Conservation (phyloP, 2,797 vertebrate genomes). For the Cygnus olor region DNA sequence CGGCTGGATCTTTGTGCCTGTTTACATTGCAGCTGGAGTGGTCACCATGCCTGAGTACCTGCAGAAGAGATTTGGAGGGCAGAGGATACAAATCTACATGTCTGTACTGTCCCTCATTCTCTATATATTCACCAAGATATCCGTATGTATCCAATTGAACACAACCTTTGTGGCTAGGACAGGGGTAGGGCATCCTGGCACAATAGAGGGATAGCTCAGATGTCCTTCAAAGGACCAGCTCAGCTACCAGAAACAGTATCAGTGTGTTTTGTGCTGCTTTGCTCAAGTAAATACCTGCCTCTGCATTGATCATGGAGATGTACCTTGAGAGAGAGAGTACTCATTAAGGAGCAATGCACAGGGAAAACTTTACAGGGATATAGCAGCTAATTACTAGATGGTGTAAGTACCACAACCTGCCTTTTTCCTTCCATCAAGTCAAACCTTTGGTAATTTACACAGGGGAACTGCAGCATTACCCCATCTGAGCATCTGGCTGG, state of each 20-base stretch:
- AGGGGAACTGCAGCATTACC: background rate
- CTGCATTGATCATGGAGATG: background rate
- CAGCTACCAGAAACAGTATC: background rate
- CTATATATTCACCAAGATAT: constrained; percentile 96
- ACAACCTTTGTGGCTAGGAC: background rate
- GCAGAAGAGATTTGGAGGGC: constrained; percentile 92
- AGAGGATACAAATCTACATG: constrained; percentile 91
- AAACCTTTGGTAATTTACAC: background rate
- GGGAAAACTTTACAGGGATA: background rate
- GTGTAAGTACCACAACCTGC: background rate
- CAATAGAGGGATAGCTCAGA: background rate
- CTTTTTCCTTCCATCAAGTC: background rate
- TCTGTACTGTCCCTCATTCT: constrained; percentile 92
- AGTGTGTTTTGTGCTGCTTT: background rate
- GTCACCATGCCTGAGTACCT: constrained; percentile 96
- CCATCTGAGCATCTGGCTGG: background rate
- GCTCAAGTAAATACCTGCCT: background rate
- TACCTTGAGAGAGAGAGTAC: background rate
- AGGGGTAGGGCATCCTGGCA: background rate
- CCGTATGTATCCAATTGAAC: constrained; percentile 80
- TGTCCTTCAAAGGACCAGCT: constrained; percentile 1
- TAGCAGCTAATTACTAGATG: constrained; percentile 22
- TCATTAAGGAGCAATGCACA: background rate
- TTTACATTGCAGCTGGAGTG: constrained; percentile 92
- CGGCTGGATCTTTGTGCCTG: constrained; percentile 94